Evolutionary conservation across 2,888 invertebrate genomes (phyloP), one percentile per base, ranked within the genome.

Genomic region (Drosophila macrospina): DNA sequence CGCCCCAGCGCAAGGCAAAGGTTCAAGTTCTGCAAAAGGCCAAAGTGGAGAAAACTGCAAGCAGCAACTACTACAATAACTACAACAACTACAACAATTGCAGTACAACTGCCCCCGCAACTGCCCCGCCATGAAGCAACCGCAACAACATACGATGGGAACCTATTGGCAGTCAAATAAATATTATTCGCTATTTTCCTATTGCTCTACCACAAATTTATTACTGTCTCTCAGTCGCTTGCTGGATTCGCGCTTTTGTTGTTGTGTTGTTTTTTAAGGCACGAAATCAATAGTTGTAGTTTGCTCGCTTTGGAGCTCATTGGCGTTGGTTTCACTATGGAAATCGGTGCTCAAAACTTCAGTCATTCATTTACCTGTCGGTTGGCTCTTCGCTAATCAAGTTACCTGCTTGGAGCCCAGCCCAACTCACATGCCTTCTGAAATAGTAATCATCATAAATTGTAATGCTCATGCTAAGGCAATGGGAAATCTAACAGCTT

Each of bases 391-490:
- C 78, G 79, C 67, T 70, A 79, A 79, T 80, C 79, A 74, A 75
- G 70, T 77, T 80, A 56, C 69, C 61, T 69, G 57, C 41, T 32
- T 34, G 4, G 13, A 32, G 39, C 64, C 54, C 52, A 64, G 44
- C 52, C 48, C 47, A 56, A 44, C 63, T 36, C 39, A 50, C 54
- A 77, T 57, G 56, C 45, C 55, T 48, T 41, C 15, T 41, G 50
- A 76, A 70, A 72, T 69, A 39, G 74, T 86, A 88, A 85, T 88
- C 84, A 85, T 84, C 78, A 86, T 84, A 85, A 86, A 83, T 80
- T 62, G 87, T 86, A 75, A 78, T 83, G 84, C 67, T 63, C 67
- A 69, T 39, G 39, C 64, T 37, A 57, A 68, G 69, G 52, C 50
- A 62, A 57, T 67, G 70, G 69, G 68, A 72, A 74, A 79, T 68